Evolutionary conservation across 2,113 vertebrate genomes (phyloP).

Genomic region (Tauraco erythrolophus): DNA sequence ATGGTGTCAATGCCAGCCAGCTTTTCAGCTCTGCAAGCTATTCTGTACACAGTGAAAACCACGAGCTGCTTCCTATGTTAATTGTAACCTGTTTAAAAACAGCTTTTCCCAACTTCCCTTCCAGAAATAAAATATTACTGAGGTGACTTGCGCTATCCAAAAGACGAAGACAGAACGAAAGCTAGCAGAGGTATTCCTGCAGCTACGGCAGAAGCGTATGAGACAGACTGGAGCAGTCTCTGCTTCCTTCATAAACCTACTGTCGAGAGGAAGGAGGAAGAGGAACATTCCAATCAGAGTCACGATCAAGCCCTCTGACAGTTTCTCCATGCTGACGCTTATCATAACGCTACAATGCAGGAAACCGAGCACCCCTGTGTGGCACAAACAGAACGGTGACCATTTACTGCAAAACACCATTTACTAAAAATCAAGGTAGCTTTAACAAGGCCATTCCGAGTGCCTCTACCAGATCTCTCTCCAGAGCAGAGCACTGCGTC

Average conservation of each 20-base stretch:
- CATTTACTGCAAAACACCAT: not conserved
- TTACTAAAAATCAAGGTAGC: not conserved
- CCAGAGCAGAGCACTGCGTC: not conserved
- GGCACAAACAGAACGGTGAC: not conserved
- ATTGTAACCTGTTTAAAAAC: not conserved
- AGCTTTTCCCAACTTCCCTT: not conserved
- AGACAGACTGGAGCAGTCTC: not conserved
- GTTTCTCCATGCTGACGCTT: not conserved
- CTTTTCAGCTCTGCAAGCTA: not conserved
- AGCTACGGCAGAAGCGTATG: not conserved
- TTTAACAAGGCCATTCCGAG: not conserved
- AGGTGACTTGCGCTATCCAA: not conserved
- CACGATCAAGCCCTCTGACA: not conserved
- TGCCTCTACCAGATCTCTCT: not conserved
- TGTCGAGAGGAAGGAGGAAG: not conserved
- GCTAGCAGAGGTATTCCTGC: not conserved
- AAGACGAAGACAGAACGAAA: not conserved
- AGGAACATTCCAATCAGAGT: not conserved
- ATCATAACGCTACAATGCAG: not conserved
- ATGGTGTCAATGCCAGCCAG: not conserved
- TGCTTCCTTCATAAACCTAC: not conserved
- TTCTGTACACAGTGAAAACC: not conserved
- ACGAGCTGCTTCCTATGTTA: not conserved
- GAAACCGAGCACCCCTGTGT: not conserved
- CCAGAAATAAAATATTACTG: not conserved